Evolutionary conservation across 1,140 invertebrate genomes (phyloP).

Genomic region (Drosophila ercepeae): DNA sequence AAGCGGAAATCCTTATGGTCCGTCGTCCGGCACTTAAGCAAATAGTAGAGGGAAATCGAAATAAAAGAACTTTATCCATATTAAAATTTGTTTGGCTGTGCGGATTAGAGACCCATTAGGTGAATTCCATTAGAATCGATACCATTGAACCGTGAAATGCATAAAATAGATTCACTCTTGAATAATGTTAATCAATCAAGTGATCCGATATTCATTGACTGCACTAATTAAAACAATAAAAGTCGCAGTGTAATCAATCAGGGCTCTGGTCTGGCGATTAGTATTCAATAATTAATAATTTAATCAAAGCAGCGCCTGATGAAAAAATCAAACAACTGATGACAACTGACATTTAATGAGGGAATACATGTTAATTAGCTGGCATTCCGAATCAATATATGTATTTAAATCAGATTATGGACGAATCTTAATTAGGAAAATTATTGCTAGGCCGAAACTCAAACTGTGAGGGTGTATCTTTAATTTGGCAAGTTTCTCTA

Average conservation of each 20-base stretch:
- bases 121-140: not conserved
- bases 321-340: not conserved
- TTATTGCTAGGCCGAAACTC: conserved; percentile 19
- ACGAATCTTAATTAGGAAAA: conserved; percentile 49
- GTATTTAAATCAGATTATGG: conserved; percentile 36
- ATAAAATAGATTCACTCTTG: no score
- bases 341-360: conserved; percentile 20
- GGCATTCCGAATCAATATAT: not conserved
- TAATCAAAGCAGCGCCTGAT: conserved; percentile 12
- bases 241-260: conserved; percentile 7
- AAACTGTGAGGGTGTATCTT: conserved; percentile 14
- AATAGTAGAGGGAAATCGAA: conserved; percentile 33
- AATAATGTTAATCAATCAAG: not conserved
- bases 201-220: not conserved
- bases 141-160: not conserved
- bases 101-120: conserved; percentile 26
- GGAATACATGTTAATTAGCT: conserved; percentile 40
- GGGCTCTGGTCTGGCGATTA: conserved; percentile 4
- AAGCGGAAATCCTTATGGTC: conserved; percentile 55
- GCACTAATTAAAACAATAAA: not conserved
- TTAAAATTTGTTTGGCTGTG: conserved; percentile 26
- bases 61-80: conserved; percentile 11
- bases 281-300: conserved; percentile 18
- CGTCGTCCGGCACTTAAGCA: conserved; percentile 47
- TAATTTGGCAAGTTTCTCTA: conserved; percentile 41